Percentiles rank a stretch among this genome's conserved stretches.
Evolutionary conservation across 1,140 invertebrate genomes (phyloP).

Genomic region (Drosophila ogumai): DNA sequence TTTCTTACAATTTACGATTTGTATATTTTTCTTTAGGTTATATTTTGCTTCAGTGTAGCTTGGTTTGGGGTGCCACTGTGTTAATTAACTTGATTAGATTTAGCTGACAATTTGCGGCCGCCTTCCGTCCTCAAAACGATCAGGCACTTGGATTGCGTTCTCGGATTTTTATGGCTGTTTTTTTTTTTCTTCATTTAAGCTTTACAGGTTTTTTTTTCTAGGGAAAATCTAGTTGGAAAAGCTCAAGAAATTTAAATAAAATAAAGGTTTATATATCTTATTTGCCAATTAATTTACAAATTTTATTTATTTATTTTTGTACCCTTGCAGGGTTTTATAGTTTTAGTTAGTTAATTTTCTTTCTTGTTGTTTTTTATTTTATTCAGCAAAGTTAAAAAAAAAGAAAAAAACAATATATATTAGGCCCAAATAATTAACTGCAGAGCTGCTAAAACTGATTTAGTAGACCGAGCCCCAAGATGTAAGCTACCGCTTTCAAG

Average conservation of each 20-base stretch:
- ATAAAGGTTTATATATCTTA: not conserved
- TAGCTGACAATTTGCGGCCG: slow-evolving; percentile 66
- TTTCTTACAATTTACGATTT: no score
- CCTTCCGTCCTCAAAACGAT: slow-evolving; percentile 14
- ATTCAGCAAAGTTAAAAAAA: slow-evolving; percentile 4
- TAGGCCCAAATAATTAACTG: slow-evolving; percentile 13
- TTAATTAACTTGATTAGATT: slow-evolving; percentile 82
- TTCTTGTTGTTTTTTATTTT: slow-evolving; percentile 3
- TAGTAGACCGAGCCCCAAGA: slow-evolving; percentile 42
- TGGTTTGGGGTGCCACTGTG: slow-evolving; percentile 48
- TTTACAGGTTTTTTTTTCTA: not conserved
- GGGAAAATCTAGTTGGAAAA: not conserved
- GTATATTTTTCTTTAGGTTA: not conserved
- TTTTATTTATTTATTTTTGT: not conserved
- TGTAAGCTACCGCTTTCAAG: not conserved
- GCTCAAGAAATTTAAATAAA: not conserved
- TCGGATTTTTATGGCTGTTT: slow-evolving; percentile 25
- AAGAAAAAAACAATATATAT: slow-evolving; percentile 12
- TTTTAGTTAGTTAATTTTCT: no score
- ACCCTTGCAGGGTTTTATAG: no score
- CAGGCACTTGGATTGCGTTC: slow-evolving; percentile 31
- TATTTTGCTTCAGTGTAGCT: slow-evolving; percentile 30
- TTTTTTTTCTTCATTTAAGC: not conserved
- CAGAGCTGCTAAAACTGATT: slow-evolving; percentile 50
- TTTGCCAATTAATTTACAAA: not conserved